Evolutionary conservation across 2,888 invertebrate genomes (phyloP).

Genomic region (Diachrysia chrysitis): DNA sequence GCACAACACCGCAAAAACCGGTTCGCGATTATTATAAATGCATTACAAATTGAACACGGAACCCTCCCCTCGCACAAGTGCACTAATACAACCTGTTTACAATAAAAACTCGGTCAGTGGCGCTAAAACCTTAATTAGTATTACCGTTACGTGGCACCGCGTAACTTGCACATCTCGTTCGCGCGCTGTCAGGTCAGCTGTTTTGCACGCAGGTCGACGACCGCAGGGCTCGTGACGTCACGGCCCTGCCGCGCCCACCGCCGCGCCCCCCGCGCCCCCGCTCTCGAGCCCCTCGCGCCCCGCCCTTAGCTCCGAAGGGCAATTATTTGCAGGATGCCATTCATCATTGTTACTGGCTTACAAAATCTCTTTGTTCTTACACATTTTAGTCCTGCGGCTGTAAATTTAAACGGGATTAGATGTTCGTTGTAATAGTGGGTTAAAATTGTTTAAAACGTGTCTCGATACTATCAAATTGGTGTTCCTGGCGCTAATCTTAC

Average conservation of each 20-base stretch:
- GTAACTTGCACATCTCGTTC: slow-evolving; percentile 47
- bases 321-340: slow-evolving; percentile 84
- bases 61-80: slow-evolving; percentile 28
- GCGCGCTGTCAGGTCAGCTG: slow-evolving; percentile 73
- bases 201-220: slow-evolving; percentile 72
- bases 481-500: slow-evolving; percentile 21
- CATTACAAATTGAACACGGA: slow-evolving; percentile 21
- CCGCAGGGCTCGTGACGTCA: slow-evolving; percentile 83
- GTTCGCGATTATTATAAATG: slow-evolving; percentile 28
- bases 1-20: slow-evolving; percentile 40
- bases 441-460: slow-evolving; percentile 43
- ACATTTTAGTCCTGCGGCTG: slow-evolving; percentile 50
- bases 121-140: slow-evolving; percentile 56
- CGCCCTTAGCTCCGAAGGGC: slow-evolving; percentile 69
- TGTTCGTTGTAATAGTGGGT: slow-evolving; percentile 49
- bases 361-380: slow-evolving; percentile 69
- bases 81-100: slow-evolving; percentile 44
- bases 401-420: slow-evolving; percentile 57
- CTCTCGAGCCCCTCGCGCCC: slow-evolving; percentile 51
- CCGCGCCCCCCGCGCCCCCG: slow-evolving; percentile 52
- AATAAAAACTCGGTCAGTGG: slow-evolving; percentile 59
- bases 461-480: slow-evolving; percentile 21
- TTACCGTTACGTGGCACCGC: slow-evolving; percentile 53
- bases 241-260: slow-evolving; percentile 74
- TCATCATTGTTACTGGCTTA: slow-evolving; percentile 75